Evolutionary conservation across 2,888 invertebrate genomes (phyloP).

Genomic region (Smittia aterrima): DNA sequence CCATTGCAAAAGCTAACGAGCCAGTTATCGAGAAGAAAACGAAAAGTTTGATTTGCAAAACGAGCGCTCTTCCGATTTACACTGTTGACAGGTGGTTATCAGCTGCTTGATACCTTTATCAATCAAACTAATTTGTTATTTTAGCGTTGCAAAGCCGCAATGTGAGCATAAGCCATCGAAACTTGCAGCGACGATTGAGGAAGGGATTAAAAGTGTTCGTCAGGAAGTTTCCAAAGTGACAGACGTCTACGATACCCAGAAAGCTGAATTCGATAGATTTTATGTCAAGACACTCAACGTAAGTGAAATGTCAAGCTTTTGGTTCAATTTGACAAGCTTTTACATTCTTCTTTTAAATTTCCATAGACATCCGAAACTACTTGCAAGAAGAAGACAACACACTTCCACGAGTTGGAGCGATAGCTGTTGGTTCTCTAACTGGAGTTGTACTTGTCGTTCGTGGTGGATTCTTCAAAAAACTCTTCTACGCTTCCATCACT

Average conservation of each 20-base stretch:
- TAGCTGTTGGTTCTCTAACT: constrained; percentile 68
- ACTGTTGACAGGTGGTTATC: constrained; percentile 46
- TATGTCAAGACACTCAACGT: not conserved
- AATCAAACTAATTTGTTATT: too few relatives aligned
- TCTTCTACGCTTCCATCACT: constrained; percentile 62
- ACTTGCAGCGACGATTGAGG: constrained; percentile 45
- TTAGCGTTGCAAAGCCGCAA: not conserved
- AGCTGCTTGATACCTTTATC: not conserved
- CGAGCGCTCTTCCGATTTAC: constrained; percentile 52
- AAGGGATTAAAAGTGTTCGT: constrained; percentile 48
- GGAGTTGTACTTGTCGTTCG: constrained; percentile 69
- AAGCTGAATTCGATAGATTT: constrained; percentile 45
- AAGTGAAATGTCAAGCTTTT: not conserved
- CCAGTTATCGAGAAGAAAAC: not conserved
- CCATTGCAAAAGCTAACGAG: constrained; percentile 44
- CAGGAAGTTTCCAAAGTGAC: constrained; percentile 47
- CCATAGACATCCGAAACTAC: constrained; percentile 63
- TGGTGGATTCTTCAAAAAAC: constrained; percentile 62
- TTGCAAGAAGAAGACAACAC: constrained; percentile 78
- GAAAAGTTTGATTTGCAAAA: constrained; percentile 46
- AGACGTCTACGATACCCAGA: constrained; percentile 47
- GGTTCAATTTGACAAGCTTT: not conserved
- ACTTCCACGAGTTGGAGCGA: constrained; percentile 67
- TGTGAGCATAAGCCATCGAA: not conserved
- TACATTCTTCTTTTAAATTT: not conserved